Base-by-base conservation (phyloP, 2,888 invertebrate genomes). In the Polia nebulosa region DNA sequence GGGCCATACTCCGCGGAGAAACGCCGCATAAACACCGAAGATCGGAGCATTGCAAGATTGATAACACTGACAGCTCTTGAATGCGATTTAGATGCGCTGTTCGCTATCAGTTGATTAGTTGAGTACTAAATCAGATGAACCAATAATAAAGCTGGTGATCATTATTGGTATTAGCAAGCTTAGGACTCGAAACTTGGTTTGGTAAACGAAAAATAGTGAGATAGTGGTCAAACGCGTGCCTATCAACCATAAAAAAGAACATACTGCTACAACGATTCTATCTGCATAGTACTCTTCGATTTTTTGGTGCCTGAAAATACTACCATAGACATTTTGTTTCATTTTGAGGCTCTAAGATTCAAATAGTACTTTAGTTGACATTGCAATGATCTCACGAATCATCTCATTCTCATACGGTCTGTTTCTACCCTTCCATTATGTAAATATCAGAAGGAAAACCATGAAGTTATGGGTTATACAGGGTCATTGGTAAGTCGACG, bases 311-410 rank as follows among this genome's bases (percentile, higher is more conserved):
- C 2, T 17, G 9, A 34, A 36, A 51, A 51, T 29, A 51, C n/a
- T n/a, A n/a, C n/a, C n/a, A n/a, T n/a, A 25, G 11, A 2, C 1
- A 6, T 17, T 6, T 25, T 41, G n/a, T 22, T 9, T n/a, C 15
- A 36, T 63, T 49, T 63, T 39, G 17, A 22, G 4, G 3, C 11
- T 34, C 11, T 15, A 11, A 25, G 13, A 32, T 11, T 17, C 11
- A 0, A 44, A 27, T 25, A 44, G 2, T 25, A 17, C 22, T 62
- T 27, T 25, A 17, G 8, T 36, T 41, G 8, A 55, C n/a, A 29
- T 68, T 86, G 87, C 88, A 89, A 90, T 89, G 82, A 85, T 85
- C 88, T 87, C 86, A 82, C 84, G 60, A 69, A 78, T 80, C 85
- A 85, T 84, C 80, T 86, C 90, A 90, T 88, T 76, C 70, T 85